Evolutionary conservation across 1,140 invertebrate genomes (phyloP).

Genomic region (Musca vetustissima): DNA sequence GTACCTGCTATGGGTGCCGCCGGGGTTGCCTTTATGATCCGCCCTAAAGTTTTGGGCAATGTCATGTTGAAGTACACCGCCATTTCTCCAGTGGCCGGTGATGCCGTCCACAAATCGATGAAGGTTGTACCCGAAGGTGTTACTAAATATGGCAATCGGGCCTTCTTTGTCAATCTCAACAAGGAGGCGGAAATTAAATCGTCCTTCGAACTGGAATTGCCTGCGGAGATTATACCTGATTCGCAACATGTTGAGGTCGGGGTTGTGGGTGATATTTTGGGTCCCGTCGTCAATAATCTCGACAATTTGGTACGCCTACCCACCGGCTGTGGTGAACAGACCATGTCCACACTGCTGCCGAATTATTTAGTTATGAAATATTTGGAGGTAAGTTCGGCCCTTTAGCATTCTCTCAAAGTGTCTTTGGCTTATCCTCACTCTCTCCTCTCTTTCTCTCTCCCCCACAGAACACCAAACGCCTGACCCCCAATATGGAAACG

Average conservation of each 20-base stretch:
- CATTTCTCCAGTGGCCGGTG: conserved; percentile 68
- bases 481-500: conserved; percentile 63
- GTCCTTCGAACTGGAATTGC: conserved; percentile 69
- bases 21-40: conserved; percentile 77
- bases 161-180: conserved; percentile 75
- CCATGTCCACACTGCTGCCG: conserved; percentile 89
- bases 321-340: conserved; percentile 92
- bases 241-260: conserved; percentile 74
- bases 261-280: conserved; percentile 75
- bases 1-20: conserved; percentile 70
- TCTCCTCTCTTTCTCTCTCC: too few species aligned
- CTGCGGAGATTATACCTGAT: conserved; percentile 68
- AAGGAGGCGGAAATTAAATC: conserved; percentile 59
- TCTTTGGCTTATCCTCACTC: too few species aligned
- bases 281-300: conserved; percentile 73
- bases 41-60: conserved; percentile 71
- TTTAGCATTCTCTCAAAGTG: not conserved
- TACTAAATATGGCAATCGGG: conserved; percentile 75
- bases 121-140: conserved; percentile 81
- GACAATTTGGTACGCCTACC: conserved; percentile 79
- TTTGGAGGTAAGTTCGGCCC: conserved; percentile 38
- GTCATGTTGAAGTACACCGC: conserved; percentile 77
- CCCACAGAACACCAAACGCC: conserved; percentile 37
- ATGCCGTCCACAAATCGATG: conserved; percentile 70
- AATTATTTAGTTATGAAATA: conserved; percentile 87